Conservation (phyloP, 1,140 invertebrate species). For the Trypoxylus dichotomus region DNA sequence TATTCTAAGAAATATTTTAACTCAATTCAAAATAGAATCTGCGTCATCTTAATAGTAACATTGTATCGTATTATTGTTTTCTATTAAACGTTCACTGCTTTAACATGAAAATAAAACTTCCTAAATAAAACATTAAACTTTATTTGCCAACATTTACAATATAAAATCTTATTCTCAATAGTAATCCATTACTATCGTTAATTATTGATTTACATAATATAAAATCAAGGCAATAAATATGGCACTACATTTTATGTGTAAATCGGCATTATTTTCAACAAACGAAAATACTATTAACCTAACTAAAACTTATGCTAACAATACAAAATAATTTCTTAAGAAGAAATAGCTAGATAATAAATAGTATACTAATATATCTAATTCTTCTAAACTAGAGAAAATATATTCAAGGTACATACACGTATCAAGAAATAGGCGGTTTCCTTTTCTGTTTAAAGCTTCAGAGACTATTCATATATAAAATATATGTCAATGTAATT, state of each 20-base stretch:
- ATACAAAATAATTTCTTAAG: background rate
- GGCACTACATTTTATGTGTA: background rate
- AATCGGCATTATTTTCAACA: background rate
- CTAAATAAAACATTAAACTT: no score
- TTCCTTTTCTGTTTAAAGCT: background rate
- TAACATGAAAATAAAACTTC: no score
- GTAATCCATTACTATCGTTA: no score
- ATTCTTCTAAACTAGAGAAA: background rate
- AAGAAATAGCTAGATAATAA: background rate
- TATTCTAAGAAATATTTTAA: no score
- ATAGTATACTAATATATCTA: background rate
- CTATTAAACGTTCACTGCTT: no score
- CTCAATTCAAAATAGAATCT: no score
- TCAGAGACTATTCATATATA: background rate
- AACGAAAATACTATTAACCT: background rate
- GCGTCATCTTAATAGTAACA: no score
- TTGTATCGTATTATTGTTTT: no score
- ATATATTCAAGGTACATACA: background rate
- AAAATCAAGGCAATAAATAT: background rate
- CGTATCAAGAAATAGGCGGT: background rate
- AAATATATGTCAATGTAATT: background rate
- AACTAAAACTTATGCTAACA: background rate
- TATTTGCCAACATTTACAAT: no score
- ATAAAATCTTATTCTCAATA: no score
- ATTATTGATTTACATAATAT: no score